Evolutionary conservation across 2,113 vertebrate genomes (phyloP).

Genomic region (Donacobius atricapilla): DNA sequence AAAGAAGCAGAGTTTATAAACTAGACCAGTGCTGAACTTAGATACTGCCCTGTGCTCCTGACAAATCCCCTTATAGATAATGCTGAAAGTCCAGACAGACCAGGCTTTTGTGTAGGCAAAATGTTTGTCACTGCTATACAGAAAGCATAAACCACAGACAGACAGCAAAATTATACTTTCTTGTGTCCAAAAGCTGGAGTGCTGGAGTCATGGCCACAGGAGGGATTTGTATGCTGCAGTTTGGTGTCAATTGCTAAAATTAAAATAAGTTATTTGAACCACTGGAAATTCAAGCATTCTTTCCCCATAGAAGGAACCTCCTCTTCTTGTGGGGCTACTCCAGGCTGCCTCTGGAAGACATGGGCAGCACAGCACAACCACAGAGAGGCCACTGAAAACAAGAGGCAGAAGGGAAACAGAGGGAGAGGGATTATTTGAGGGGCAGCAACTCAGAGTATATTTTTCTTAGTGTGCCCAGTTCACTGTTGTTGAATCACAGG

Average conservation of each 20-base stretch:
- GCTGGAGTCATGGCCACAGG: not conserved
- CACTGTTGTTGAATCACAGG: not conserved
- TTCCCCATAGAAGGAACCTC: not conserved
- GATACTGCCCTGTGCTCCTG: not conserved
- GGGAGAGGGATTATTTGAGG: not conserved
- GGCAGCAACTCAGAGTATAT: not conserved
- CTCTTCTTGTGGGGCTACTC: not conserved
- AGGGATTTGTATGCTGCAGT: not conserved
- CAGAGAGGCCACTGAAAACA: not conserved
- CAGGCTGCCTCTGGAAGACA: not conserved
- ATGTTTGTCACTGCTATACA: not conserved
- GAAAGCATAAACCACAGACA: not conserved
- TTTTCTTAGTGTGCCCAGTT: not conserved
- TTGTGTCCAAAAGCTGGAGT: not conserved
- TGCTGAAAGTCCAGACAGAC: not conserved
- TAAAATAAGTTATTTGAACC: not conserved
- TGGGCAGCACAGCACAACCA: rapidly evolving
- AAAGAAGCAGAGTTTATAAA: not conserved
- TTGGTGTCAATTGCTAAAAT: not conserved
- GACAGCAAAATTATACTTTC: not conserved
- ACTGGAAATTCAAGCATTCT: not conserved
- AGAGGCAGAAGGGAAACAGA: not conserved
- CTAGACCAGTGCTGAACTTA: not conserved
- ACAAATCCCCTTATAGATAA: not conserved
- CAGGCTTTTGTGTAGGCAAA: not conserved